phyloP scores from a whole-genome alignment of 2,888 invertebrate species.

The Horisme vitalbata region DNA sequence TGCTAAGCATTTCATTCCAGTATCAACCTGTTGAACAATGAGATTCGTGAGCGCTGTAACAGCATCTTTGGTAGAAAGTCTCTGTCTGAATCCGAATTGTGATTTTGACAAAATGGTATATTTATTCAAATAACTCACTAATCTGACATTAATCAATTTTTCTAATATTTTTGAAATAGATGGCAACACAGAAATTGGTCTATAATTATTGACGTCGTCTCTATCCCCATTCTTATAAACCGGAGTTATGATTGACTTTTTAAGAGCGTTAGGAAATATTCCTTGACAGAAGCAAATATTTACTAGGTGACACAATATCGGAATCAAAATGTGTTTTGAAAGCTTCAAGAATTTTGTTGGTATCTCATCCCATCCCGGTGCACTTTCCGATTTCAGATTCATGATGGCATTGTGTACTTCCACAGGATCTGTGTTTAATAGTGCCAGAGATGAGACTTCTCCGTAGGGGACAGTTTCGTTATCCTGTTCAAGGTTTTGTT shows the following conservation, averaged over 20 bases:
- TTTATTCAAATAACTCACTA: conserved; percentile 4
- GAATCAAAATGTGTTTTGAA: conserved; percentile 6
- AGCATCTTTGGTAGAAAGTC: conserved; percentile 14
- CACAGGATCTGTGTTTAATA: conserved; percentile 11
- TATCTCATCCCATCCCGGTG: conserved; percentile 25
- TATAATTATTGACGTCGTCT: conserved; percentile 23
- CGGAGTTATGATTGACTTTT: conserved; percentile 20
- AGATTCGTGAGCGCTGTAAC: neutral
- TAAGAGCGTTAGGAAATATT: conserved; percentile 19
- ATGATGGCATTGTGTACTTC: conserved; percentile 11
- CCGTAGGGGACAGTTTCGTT: too few relatives aligned
- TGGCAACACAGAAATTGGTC: conserved; percentile 27
- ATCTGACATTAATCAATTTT: conserved; percentile 14
- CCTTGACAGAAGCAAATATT: conserved; percentile 22
- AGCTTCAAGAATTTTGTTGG: conserved; percentile 19
- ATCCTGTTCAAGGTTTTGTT: too few relatives aligned
- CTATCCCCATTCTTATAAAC: conserved; percentile 25
- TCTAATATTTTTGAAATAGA: conserved; percentile 19
- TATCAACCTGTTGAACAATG: conserved; percentile 3
- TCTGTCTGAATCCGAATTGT: conserved; percentile 18
- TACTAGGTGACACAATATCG: conserved; percentile 15
- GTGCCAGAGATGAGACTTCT: conserved; percentile 9
- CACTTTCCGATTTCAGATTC: conserved; percentile 18
- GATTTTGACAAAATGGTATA: neutral
- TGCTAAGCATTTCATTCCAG: neutral